Conservation (phyloP, 2,888 invertebrate species). For the Agriopis leucophaearia region DNA sequence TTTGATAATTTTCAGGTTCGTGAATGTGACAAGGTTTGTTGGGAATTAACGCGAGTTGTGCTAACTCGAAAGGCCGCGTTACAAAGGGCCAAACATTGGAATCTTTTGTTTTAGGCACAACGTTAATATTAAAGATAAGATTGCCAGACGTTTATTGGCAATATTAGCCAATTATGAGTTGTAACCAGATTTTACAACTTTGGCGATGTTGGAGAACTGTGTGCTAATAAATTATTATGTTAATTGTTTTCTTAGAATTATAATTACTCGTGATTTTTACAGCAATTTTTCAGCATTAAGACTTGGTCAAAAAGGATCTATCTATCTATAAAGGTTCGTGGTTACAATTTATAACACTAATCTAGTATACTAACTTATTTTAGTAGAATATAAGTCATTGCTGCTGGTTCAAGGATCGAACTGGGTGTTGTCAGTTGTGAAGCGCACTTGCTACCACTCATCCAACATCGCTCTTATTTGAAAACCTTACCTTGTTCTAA, state of each 20-base stretch:
- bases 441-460: too few species aligned
- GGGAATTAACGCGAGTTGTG: conserved; percentile 18
- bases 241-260: background rate
- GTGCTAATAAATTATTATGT: background rate
- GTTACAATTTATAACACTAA: too few species aligned
- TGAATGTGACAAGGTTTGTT: conserved; percentile 14
- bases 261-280: too few species aligned
- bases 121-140: conserved; percentile 31
- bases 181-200: conserved; percentile 21
- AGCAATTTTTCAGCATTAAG: too few species aligned
- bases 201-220: background rate
- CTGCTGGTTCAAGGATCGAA: too few species aligned
- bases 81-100: conserved; percentile 35
- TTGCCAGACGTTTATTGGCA: conserved; percentile 30
- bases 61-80: conserved; percentile 27
- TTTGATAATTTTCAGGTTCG: background rate
- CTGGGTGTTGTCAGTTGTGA: too few species aligned
- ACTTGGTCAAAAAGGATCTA: too few species aligned
- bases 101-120: conserved; percentile 35
- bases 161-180: conserved; percentile 28
- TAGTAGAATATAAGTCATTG: too few species aligned
- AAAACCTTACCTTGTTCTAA: too few species aligned
- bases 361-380: too few species aligned
- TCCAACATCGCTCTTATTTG: too few species aligned
- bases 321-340: too few species aligned